Base-by-base conservation (phyloP, 2,113 vertebrate species). In the Corvus moneduloides region DNA sequence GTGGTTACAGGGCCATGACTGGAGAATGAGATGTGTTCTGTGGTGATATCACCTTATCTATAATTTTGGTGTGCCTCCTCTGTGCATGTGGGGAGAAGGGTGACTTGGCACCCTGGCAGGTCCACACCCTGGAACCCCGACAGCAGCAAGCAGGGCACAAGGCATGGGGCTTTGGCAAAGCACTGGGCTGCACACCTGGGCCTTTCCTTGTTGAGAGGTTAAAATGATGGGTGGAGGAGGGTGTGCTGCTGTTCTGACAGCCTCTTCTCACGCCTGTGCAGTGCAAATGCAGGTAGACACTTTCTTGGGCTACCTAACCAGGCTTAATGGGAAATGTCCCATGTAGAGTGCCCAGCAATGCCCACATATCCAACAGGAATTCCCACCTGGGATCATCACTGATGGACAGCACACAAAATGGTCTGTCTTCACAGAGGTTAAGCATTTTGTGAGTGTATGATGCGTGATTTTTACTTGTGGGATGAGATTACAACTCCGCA, bases 261-360 rank as follows among this genome's bases (percentile, higher is more conserved):
- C 39, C 75, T 35, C 0, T 44, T 51, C 33, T 19, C 11, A 30
- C 5, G 3, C 1, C 7, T 35, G 13, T 37, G n/a, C 7, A 2
- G 12, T 30, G 39, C 9, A 49, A 48, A 52, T 7, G 1, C 46
- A 68, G 22, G 48, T 10, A 44, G 44, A 23, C 26, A 11, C 52
- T 51, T 49, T 11, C 13, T 44, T 49, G 63, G 51, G 18, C 48
- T 87, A 1, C 58, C n/a, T 80, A 46, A 51, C 30, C 5, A 67
- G 63, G 23, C 39, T 16, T 48, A 30, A 33, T 32, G 41, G 55
- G 48, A 63, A 75, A 39, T 20, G 10, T 43, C 21, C 33, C 19
- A 11, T 6, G 1, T 4, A 24, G 39, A 54, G 68, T 13, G 8
- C 55, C 58, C 39, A 73, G 73, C 51, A 30, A 9, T 16, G 22